Evolutionary conservation across 2,888 invertebrate species (phyloP).

Genomic region (Lamellibrachia satsuma): DNA sequence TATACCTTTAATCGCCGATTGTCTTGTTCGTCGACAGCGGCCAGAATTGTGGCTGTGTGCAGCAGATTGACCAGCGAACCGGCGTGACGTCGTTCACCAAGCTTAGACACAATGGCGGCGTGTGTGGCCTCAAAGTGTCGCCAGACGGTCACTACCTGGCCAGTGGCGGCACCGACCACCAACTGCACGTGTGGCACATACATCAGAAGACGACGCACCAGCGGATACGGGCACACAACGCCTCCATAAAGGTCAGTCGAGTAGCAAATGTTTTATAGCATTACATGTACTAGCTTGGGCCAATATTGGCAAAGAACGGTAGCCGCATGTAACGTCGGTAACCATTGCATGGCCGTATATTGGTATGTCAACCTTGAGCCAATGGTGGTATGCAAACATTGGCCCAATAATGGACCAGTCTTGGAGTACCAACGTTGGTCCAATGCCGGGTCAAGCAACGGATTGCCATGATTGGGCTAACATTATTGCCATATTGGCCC

Average conservation of each 20-base stretch:
- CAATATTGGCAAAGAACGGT: no score
- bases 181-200: slow-evolving; percentile 47
- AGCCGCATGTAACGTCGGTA: no score
- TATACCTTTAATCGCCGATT: neutral
- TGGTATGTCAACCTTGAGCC: no score
- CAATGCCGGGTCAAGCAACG: no score
- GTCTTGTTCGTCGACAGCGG: slow-evolving; percentile 39
- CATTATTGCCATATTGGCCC: no score
- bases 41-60: slow-evolving; percentile 42
- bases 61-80: slow-evolving; percentile 41
- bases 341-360: no score
- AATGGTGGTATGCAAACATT: no score
- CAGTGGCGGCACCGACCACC: slow-evolving; percentile 47
- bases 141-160: slow-evolving; percentile 42
- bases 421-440: no score
- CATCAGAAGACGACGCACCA: slow-evolving; percentile 38
- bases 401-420: no score
- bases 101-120: slow-evolving; percentile 40
- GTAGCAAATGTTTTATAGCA: neutral
- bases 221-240: slow-evolving; percentile 45
- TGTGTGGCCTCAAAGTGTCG: slow-evolving; percentile 43
- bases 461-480: no score
- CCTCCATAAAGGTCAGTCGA: slow-evolving; percentile 47
- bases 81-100: slow-evolving; percentile 28
- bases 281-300: no score